These are phyloP conservation scores for Prunella fulvescens DNA, from an alignment of 2,113 vertebrate species.

Conservation along the genomic window DNA sequence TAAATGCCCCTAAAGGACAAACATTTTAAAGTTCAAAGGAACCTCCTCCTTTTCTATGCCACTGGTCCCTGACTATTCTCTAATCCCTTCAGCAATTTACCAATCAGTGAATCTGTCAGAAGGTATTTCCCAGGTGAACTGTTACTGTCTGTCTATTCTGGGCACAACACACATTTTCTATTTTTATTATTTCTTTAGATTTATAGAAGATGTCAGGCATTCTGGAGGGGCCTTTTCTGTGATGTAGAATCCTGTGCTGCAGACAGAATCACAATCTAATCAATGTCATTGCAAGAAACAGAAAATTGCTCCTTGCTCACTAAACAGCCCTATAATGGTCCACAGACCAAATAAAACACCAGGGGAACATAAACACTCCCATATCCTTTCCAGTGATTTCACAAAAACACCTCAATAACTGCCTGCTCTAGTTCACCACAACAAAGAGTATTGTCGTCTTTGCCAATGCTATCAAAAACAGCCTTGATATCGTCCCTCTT, in stretches of 20 bases:
- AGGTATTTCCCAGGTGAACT: constrained; percentile 20
- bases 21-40: not conserved
- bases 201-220: not conserved
- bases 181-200: constrained; percentile 22
- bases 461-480: not conserved
- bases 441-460: not conserved
- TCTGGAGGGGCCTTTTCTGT: not conserved
- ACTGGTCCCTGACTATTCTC: not conserved
- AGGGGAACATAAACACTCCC: not conserved
- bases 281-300: not conserved
- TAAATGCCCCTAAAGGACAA: not conserved
- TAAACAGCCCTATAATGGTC: not conserved
- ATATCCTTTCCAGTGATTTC: not conserved
- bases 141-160: not conserved
- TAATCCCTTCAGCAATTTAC: not conserved
- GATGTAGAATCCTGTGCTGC: not conserved
- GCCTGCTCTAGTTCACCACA: not conserved
- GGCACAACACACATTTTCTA: not conserved
- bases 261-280: not conserved
- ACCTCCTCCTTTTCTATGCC: not conserved
- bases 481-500: not conserved
- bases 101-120: not conserved
- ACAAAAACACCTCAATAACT: not conserved
- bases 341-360: not conserved
- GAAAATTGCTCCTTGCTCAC: not conserved